Evolutionary conservation across 2,113 vertebrate genomes (phyloP).

Genomic region (Mustela lutreola): DNA sequence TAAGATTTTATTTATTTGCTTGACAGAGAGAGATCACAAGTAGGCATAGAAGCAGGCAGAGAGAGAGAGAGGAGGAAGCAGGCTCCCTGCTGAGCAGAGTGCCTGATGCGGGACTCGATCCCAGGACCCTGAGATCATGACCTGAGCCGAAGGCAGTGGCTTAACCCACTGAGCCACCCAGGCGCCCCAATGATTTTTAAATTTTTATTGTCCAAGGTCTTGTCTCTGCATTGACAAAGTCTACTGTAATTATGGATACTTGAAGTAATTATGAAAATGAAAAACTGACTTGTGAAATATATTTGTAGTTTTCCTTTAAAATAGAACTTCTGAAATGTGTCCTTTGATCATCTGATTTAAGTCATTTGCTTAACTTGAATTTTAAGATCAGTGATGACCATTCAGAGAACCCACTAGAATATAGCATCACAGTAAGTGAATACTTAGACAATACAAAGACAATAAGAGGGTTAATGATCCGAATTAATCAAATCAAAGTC

Average conservation of each 20-base stretch:
- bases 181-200: neutral
- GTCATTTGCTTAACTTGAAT: neutral
- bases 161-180: too few species aligned
- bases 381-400: neutral
- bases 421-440: neutral
- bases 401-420: neutral
- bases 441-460: neutral
- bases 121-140: too few species aligned
- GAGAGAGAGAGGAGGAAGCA: too few species aligned
- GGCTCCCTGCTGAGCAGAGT: too few species aligned
- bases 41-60: too few species aligned
- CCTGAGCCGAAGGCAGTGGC: too few species aligned
- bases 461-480: neutral
- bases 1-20: too few species aligned
- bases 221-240: neutral
- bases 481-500: neutral
- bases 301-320: neutral
- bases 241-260: neutral
- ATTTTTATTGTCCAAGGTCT: neutral
- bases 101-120: too few species aligned
- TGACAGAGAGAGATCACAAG: too few species aligned
- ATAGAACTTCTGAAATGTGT: constrained; percentile 12
- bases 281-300: neutral
- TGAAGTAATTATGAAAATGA: constrained; percentile 4
- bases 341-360: neutral